Evolutionary conservation across 2,113 vertebrate genomes (phyloP), one percentile per base, ranked within the genome.

Genomic region (Phyllostomus hastatus): DNA sequence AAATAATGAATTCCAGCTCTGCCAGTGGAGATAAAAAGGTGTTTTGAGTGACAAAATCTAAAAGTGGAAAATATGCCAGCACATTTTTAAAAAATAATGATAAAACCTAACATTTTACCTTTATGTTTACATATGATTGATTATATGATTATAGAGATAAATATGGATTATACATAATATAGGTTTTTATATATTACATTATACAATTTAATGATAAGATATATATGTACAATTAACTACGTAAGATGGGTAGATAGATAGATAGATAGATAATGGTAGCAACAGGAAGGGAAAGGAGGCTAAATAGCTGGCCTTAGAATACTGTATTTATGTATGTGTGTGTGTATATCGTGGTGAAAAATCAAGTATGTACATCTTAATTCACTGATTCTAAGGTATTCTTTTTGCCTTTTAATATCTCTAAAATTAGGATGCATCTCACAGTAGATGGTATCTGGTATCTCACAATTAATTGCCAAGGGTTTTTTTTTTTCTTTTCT

Each of bases 21-120:
- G 10, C 7, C 64, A 82, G 6, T 33, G 75, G 5, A 14, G 12
- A 41, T 64, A 64, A 41, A 93, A 89, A 31, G 9, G 22, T 57
- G 33, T 61, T 96, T 76, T 72, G 15, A 67, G 67, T 52, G 22
- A 93, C 35, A 67, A 83, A 87, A 75, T 72, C 48, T 93, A 93
- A 67, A 64, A 66, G 54, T 50, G 64, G 15, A 64, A 84, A 81
- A 93, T n/a, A 17, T 57, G 10, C 7, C 48, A 92, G 14, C 11
- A 57, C 11, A n/a, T 80, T 96, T 52, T 61, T 95, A 85, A 41
- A 81, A 79, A 97, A 95, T 22, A 84, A 33, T 76, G 11, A 81
- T 80, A 9, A 89, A 88, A 31, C 0, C 31, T 75, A 57, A 90
- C 75, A 69, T 48, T 38, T 91, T 66, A 61, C 9, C 54, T 75